Conservation (phyloP, 2,888 invertebrate species). For the Dynastes grantii region DNA sequence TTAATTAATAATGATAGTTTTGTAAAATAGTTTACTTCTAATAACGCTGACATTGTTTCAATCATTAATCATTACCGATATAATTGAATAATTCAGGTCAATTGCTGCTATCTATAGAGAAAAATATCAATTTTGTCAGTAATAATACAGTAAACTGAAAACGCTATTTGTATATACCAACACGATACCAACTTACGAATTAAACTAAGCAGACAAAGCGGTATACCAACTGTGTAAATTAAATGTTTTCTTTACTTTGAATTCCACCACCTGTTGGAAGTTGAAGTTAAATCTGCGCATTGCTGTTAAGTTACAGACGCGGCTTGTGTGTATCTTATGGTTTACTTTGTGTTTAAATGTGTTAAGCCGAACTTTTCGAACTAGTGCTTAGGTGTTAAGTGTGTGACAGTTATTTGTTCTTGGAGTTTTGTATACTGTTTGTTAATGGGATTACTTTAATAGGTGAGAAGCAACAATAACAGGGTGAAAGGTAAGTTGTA, state of each 20-base stretch:
- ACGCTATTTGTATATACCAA: too few relatives aligned
- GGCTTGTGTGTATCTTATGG: conserved; percentile 29
- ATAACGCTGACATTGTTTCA: too few relatives aligned
- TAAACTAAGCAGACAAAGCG: neutral
- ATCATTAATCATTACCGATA: too few relatives aligned
- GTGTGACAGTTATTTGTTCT: conserved; percentile 23
- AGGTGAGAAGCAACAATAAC: conserved; percentile 35
- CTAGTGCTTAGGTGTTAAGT: conserved; percentile 40
- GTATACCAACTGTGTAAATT: conserved; percentile 5
- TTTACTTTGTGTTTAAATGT: conserved; percentile 37
- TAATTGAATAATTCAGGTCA: too few relatives aligned
- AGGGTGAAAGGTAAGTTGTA: conserved; percentile 49
- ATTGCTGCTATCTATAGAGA: too few relatives aligned
- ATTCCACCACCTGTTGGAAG: conserved; percentile 50
- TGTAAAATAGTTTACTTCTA: too few relatives aligned
- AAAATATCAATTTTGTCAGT: too few relatives aligned
- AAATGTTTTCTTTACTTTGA: conserved; percentile 18
- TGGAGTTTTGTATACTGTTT: conserved; percentile 33
- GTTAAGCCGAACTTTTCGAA: conserved; percentile 16
- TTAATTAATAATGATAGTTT: too few relatives aligned
- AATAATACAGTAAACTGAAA: too few relatives aligned
- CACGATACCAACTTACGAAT: neutral
- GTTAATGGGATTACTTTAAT: conserved; percentile 48
- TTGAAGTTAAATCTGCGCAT: conserved; percentile 49
- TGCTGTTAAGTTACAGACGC: conserved; percentile 14